Base-by-base conservation (phyloP, 2,888 invertebrate species). In the Eristalis intricaria region DNA sequence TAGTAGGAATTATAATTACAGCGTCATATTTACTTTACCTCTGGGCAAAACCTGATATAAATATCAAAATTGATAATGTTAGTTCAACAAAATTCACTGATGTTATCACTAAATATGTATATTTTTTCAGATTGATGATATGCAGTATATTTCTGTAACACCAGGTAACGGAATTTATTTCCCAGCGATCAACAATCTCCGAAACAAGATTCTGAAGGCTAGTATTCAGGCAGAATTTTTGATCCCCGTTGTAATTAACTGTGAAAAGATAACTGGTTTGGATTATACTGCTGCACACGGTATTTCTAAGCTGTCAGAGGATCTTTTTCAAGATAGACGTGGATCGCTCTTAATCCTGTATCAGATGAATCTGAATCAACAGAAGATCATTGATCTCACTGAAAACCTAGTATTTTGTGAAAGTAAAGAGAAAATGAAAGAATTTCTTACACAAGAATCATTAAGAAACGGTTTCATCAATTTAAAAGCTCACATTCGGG, bases 111-210 rank as follows among this genome's bases (percentile, higher is more conserved):
- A 10, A 11, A 38, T 13, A 38, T 38, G 13, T 38, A 38, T 4
- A 38, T 13, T 4, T 15, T 60, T 29, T 8, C 26, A 95, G 94
- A 92, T 93, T 38, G 94, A 94, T n/a, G 92, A 91, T 4, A 92
- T 94, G 89, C 94, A 95, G 83, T 96, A 95, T 89, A 92, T 96
- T 10, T 92, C 94, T 19, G 94, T 96, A 40, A 95, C 94, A 84
- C 96, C 96, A 1, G 95, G 95, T 89, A 93, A 95, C 83, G 96
- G 96, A 56, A 93, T 97, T 76, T 95, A 95, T 91, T 97, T 96
- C 93, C 95, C 97, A 61, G 95, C 96, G 75, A 95, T 96, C 32
- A 96, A 96, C 92, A 95, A 95, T 90, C 92, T 96, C 61, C 94
- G 95, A 1, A 94, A 94, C 43, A 94, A 94, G 89, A 93, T 96